Conservation (phyloP, 2,888 invertebrate species). For the Metopia argyrocephala region DNA sequence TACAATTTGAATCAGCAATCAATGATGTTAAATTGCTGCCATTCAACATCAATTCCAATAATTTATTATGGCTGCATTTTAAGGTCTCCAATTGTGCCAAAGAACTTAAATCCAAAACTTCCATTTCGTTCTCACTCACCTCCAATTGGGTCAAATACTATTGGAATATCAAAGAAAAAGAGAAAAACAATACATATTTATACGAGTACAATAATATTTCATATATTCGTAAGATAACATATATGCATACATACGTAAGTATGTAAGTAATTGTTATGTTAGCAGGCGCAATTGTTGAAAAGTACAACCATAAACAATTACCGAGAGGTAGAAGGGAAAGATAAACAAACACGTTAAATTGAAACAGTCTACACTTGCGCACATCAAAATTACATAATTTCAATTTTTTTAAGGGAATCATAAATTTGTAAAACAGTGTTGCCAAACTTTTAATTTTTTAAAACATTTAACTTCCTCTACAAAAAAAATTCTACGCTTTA, state of each 20-base stretch:
- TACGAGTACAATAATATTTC: slow-evolving; percentile 70
- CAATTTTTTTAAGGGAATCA: slow-evolving; percentile 26
- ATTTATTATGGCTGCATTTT: slow-evolving; percentile 87
- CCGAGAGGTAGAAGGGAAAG: background rate
- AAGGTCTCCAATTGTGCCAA: slow-evolving; percentile 87
- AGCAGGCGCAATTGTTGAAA: background rate
- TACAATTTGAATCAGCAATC: slow-evolving; percentile 86
- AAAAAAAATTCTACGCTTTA: too few species aligned
- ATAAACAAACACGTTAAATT: slow-evolving; percentile 1
- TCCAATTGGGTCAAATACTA: slow-evolving; percentile 90
- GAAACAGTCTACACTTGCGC: slow-evolving; percentile 35
- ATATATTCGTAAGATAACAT: slow-evolving; percentile 41
- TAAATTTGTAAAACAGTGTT: slow-evolving; percentile 14
- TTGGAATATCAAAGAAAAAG: slow-evolving; percentile 8
- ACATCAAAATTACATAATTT: slow-evolving; percentile 57
- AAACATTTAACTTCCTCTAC: background rate
- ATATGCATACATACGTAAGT: background rate
- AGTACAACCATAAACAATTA: background rate
- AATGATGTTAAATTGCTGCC: slow-evolving; percentile 87
- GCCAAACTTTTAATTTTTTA: background rate
- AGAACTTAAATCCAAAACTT: slow-evolving; percentile 88
- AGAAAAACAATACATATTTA: background rate
- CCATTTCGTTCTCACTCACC: slow-evolving; percentile 90
- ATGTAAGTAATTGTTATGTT: background rate
- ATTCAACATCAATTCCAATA: slow-evolving; percentile 88